Conservation (phyloP, 2,888 invertebrate species). For the Patella pellucida region DNA sequence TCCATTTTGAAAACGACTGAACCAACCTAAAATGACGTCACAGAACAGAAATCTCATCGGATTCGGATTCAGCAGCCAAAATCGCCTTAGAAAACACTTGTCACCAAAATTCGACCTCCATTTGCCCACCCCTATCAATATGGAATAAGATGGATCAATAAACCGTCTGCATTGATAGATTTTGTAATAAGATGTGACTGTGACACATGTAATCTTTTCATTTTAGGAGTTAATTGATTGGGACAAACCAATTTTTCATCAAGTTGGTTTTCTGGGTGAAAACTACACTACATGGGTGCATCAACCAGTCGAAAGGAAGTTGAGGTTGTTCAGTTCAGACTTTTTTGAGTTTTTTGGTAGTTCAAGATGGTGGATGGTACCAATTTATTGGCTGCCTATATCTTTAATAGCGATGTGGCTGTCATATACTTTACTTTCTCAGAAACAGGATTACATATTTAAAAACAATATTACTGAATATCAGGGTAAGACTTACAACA, state of each 20-base stretch:
- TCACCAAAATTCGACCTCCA: no score
- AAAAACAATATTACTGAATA: constrained; percentile 34
- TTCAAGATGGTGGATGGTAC: constrained; percentile 64
- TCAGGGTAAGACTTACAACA: constrained; percentile 24
- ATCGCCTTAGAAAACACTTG: no score
- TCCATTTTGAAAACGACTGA: no score
- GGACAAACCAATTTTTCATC: constrained; percentile 67
- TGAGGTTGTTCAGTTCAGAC: constrained; percentile 68
- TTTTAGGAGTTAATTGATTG: constrained; percentile 68
- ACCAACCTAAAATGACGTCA: no score
- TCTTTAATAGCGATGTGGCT: constrained; percentile 36
- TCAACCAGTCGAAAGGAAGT: constrained; percentile 69
- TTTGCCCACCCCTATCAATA: no score
- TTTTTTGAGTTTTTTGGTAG: constrained; percentile 59
- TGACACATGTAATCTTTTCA: neutral
- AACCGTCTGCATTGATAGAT: no score
- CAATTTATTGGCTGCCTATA: constrained; percentile 62
- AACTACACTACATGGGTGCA: constrained; percentile 72
- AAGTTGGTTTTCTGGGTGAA: constrained; percentile 68
- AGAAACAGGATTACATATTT: constrained; percentile 35
- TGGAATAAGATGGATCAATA: no score
- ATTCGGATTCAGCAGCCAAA: no score
- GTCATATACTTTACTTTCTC: constrained; percentile 40
- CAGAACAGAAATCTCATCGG: no score
- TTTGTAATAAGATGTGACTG: no score